Evolutionary conservation across 2,113 vertebrate genomes (phyloP).

Genomic region (Psittacara wagleri): DNA sequence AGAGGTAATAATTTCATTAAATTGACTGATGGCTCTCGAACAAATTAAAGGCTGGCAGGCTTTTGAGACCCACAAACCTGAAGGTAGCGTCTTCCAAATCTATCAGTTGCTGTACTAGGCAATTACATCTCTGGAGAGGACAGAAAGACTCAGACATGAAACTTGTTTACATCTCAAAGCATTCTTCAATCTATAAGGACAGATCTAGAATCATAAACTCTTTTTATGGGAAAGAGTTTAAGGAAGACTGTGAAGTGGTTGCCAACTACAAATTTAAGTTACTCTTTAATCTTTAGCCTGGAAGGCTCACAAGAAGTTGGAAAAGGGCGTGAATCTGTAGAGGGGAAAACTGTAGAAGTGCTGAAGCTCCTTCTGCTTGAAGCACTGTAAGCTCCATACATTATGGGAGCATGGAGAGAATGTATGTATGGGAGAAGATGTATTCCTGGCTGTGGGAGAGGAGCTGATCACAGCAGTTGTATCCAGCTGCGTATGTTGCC

Average conservation of each 20-base stretch:
- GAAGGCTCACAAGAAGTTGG: background rate
- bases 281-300: slow-evolving; percentile 10
- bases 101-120: background rate
- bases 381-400: background rate
- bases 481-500: background rate
- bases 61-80: background rate
- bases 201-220: background rate
- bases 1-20: background rate
- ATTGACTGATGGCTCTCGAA: background rate
- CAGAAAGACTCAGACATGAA: background rate
- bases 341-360: background rate
- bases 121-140: background rate
- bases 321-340: background rate
- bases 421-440: background rate
- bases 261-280: slow-evolving; percentile 23
- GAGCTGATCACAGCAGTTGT: background rate
- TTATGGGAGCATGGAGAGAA: background rate
- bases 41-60: background rate
- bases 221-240: background rate
- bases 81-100: background rate
- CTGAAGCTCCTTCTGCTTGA: background rate
- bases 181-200: background rate
- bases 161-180: background rate
- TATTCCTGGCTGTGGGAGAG: background rate
- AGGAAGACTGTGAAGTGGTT: background rate